Percentiles rank a stretch among this genome's conserved stretches.
Evolutionary conservation across 2,113 vertebrate species (phyloP).

Genomic region (Aegotheles bennettii): DNA sequence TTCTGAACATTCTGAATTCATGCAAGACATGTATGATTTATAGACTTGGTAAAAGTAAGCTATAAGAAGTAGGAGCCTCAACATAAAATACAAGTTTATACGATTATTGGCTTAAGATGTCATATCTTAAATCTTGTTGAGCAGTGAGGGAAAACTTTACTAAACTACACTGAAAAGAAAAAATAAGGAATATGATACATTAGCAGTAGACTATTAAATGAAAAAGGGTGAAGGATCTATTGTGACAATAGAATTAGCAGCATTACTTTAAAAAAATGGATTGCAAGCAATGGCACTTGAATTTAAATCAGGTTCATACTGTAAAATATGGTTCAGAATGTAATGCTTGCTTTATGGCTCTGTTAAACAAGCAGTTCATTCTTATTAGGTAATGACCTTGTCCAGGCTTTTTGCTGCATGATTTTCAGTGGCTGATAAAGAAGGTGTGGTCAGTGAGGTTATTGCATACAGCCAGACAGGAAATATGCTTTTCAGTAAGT

Average conservation of each 20-base stretch:
- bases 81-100: background rate
- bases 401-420: background rate
- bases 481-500: background rate
- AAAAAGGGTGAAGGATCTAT: background rate
- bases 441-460: background rate
- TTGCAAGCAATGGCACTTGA: background rate
- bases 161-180: background rate
- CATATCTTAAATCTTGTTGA: background rate
- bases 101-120: background rate
- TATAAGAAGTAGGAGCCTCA: background rate
- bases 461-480: background rate
- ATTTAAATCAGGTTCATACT: background rate
- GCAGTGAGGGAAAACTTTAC: background rate
- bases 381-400: background rate
- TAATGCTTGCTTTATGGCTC: background rate
- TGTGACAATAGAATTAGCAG: background rate
- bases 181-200: background rate
- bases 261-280: background rate
- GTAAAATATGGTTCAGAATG: background rate
- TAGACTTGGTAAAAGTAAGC: background rate
- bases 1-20: background rate
- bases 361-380: background rate
- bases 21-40: background rate
- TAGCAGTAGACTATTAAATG: background rate
- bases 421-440: background rate